Conservation (phyloP, 2,797 vertebrate genomes). For the Sternarchorhynchus goeldii region DNA sequence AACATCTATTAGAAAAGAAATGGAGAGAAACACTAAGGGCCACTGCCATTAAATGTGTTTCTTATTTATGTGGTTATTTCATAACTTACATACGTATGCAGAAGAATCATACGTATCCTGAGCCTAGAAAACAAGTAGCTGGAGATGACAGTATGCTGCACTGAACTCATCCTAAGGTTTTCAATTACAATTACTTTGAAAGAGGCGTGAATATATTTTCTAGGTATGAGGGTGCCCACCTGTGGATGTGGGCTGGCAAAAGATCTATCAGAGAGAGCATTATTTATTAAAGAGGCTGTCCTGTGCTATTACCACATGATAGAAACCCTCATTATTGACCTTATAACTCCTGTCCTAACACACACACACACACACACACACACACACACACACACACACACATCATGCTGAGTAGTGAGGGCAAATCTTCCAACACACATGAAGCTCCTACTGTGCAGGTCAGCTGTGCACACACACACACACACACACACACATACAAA, state of each 20-base stretch:
- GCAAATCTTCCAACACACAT: constrained; percentile 19
- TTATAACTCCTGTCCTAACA: constrained; percentile 35
- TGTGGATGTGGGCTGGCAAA: constrained; percentile 40
- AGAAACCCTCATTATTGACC: constrained; percentile 50
- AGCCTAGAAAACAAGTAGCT: constrained; percentile 3
- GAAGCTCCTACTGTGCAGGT: constrained; percentile 2
- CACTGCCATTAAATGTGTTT: too few species aligned
- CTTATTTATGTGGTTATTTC: neutral
- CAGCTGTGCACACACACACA: constrained; percentile 20
- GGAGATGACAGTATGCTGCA: neutral
- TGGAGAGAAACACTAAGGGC: too few species aligned
- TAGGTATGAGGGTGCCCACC: constrained; percentile 35
- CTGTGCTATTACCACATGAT: constrained; percentile 50
- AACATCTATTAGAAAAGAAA: too few species aligned
- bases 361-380: neutral
- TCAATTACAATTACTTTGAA: constrained; percentile 41
- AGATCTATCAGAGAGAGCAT: constrained; percentile 51
- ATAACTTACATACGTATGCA: constrained; percentile 35
- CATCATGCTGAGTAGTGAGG: neutral
- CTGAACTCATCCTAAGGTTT: constrained; percentile 42
- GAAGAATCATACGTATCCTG: constrained; percentile 21
- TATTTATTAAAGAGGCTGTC: constrained; percentile 56
- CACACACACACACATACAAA: constrained; percentile 30
- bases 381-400: neutral
- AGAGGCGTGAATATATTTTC: constrained; percentile 45